Conservation (phyloP, 1,140 invertebrate species). For the Brachionus angularis region DNA sequence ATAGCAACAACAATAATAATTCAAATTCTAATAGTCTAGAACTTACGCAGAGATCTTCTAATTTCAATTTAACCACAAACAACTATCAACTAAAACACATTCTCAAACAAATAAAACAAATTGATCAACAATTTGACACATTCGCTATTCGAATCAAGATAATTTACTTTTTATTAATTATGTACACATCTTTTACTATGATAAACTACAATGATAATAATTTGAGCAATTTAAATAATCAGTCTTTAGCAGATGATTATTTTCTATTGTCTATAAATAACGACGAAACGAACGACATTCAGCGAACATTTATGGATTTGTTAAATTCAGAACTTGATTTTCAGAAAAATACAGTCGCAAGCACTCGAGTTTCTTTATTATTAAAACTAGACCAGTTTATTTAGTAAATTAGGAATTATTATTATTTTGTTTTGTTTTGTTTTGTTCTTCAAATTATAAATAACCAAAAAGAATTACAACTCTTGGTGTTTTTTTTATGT, state of each 20-base stretch:
- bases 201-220: too few species aligned
- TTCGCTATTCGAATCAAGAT: slow-evolving; percentile 35
- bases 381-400: slow-evolving; percentile 40
- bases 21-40: background rate
- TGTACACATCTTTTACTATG: slow-evolving; percentile 36
- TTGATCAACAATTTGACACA: slow-evolving; percentile 38
- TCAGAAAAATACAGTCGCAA: slow-evolving; percentile 28
- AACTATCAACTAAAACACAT: slow-evolving; percentile 32
- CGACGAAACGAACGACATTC: slow-evolving; percentile 15
- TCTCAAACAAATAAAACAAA: slow-evolving; percentile 14
- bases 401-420: too few species aligned
- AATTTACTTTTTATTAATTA: slow-evolving; percentile 30
- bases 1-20: background rate
- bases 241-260: too few species aligned
- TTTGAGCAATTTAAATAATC: too few species aligned
- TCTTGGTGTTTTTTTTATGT: too few species aligned
- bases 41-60: background rate
- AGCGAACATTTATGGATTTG: slow-evolving; percentile 26
- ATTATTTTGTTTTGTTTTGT: too few species aligned
- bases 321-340: slow-evolving; percentile 39
- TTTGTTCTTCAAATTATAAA: too few species aligned
- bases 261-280: slow-evolving; percentile 20
- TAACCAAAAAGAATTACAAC: too few species aligned
- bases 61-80: slow-evolving; percentile 6
- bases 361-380: slow-evolving; percentile 1